Base-by-base conservation (phyloP, 2,797 vertebrate genomes). In the Parauchenoglanis ngamensis region DNA sequence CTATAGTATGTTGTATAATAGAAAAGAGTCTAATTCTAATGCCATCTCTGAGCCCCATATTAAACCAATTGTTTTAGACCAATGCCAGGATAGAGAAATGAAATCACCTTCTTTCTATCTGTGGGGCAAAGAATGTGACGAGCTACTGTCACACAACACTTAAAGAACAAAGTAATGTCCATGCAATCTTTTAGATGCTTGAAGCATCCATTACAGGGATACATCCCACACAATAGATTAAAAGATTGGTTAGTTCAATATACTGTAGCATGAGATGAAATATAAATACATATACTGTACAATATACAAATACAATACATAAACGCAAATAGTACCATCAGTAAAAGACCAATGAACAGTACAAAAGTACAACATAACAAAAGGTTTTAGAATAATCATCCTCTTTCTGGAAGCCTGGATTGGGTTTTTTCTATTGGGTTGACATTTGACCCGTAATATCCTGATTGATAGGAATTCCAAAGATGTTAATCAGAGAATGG, bases 111-210 rank as follows among this genome's bases (percentile, higher is more conserved):
- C 35, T 40, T 40, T 40, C 35, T 40, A 40, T 40, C 35, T 40
- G 35, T 40, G 35, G 2, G 3, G 35, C 35, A 40, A 85, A 75
- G 68, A 85, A 87, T 87, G 84, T 86, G 83, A 89, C 86, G 23
- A 73, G 10, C 40, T 21, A 46, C 11, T 73, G 81, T 63, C 31
- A 85, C 57, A 83, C 80, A 78, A 90, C 82, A 86, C 75, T 84
- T 70, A 86, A 23, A 81, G 54, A 82, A 88, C 84, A 88, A 88
- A 91, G 86, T 87, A 88, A 89, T 87, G 68, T 80, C 86, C 88
- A 83, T 17, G 83, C 79, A 90, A 89, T 89, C 88, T 91, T 81
- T 88, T 85, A 49, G 44, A 13, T 49, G 44, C 23, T 49, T 3
- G 4, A 72, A 49, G 25, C 25, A 49, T 46, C 31, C 61, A 28